These are phyloP conservation scores for Parelbella ahira DNA, from an alignment of 2,888 invertebrate species.

Conservation along the genomic window DNA sequence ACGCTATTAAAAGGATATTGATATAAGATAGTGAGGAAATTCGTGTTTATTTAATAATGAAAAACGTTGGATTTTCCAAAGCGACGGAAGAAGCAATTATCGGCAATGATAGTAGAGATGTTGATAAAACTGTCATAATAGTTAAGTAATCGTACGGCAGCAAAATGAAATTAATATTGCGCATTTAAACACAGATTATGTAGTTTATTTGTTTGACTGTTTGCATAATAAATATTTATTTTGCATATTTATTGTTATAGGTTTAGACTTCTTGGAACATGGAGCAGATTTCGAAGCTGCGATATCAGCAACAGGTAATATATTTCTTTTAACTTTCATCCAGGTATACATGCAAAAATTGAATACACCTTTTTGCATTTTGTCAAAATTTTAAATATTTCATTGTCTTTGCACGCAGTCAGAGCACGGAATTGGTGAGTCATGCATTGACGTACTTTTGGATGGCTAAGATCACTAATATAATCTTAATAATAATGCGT, in stretches of 20 bases:
- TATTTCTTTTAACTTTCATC: neutral
- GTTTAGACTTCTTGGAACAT: constrained; percentile 87
- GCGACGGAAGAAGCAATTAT: constrained; percentile 14
- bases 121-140: constrained; percentile 17
- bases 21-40: neutral
- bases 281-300: constrained; percentile 87
- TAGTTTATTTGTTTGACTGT: no score
- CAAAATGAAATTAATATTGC: no score
- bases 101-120: neutral
- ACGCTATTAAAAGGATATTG: neutral
- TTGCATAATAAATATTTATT: constrained; percentile 23
- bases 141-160: constrained; percentile 16
- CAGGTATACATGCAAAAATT: neutral
- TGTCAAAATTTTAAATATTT: constrained; percentile 14
- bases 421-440: constrained; percentile 16
- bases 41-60: constrained; percentile 11
- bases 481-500: no score
- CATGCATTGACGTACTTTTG: constrained; percentile 5
- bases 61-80: constrained; percentile 11
- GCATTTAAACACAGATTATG: no score
- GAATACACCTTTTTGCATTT: constrained; percentile 5
- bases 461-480: constrained; percentile 8
- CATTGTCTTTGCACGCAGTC: constrained; percentile 16
- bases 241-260: constrained; percentile 59
- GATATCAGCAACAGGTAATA: constrained; percentile 84